Evolutionary conservation across 2,797 vertebrate genomes (phyloP).

Genomic region (Malurus splendens): DNA sequence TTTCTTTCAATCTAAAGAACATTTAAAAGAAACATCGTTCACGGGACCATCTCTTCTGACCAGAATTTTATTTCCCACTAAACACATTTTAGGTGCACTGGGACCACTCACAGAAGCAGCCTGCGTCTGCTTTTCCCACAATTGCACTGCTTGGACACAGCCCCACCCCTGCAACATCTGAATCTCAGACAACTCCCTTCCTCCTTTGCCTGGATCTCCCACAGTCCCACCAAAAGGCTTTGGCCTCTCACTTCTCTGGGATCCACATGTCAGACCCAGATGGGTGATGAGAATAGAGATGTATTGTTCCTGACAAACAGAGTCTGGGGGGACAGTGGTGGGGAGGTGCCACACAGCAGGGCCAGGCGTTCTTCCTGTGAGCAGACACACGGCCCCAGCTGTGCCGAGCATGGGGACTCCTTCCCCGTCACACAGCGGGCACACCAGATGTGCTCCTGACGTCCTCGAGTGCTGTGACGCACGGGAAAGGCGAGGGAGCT

Average conservation of each 20-base stretch:
- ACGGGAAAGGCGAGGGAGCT: rapidly evolving
- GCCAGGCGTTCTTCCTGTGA: background rate
- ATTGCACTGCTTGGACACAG: rapidly evolving
- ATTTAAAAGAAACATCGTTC: background rate
- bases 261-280: background rate
- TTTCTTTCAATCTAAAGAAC: background rate
- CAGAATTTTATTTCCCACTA: background rate
- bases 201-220: background rate
- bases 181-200: background rate
- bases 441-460: background rate
- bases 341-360: background rate
- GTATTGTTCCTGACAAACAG: rapidly evolving
- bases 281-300: background rate
- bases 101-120: background rate
- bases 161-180: rapidly evolving
- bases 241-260: background rate
- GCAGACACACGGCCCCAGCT: background rate
- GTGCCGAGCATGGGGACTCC: background rate
- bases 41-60: background rate
- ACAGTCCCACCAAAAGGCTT: background rate
- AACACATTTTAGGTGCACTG: background rate
- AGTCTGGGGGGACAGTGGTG: background rate
- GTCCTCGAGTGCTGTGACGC: rapidly evolving
- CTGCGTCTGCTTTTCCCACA: background rate
- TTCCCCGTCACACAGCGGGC: background rate